Evolutionary conservation across 2,113 vertebrate genomes (phyloP), one percentile per base, ranked within the genome.

Genomic region (Craseonycteris thonglongyai): DNA sequence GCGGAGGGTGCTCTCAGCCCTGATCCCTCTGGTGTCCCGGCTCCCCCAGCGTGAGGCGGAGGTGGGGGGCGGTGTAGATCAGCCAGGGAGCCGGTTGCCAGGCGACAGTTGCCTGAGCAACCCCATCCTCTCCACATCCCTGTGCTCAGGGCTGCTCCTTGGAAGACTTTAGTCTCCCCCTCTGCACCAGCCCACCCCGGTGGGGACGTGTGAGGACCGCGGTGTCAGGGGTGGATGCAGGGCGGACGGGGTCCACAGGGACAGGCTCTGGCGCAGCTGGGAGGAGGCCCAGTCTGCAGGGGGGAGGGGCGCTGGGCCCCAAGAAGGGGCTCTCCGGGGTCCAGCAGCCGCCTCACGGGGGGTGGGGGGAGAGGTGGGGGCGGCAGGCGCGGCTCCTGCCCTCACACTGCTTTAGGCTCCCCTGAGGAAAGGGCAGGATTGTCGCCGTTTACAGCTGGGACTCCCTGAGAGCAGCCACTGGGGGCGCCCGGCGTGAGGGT

Each of bases 91-190:
- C 97, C 85, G 78, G 97, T 97, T 97, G 97, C 97, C 97, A 96
- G 92, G 97, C 88, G 78, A 97, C 97, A 95, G 97, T 97, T 97
- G 95, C 97, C 97, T 95, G 38, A 97, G 97, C 97, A 97, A 97
- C 97, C 88, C 92, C 96, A 96, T 97, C 97, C 95, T 97, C 87
- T 97, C 95, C 40, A 96, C 96, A 93, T 97, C 96, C 95, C 97
- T 97, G 97, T 97, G 96, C 88, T 96, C 92, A 91, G 96, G 95
- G 93, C 96, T 94, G 96, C 96, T 97, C 93, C 96, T 95, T 94
- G 93, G 95, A 97, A 96, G 96, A 97, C 95, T 97, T 97, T 35
- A 86, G 95, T 88, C 96, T 96, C 85, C 96, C 95, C 92, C 90
- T 95, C 80, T 84, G 92, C 63, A 93, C 95, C 88, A 96, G 71